Evolutionary conservation across 64 coral and sea anemone genomes (phyloP).

Genomic region (Actinia tenebrosa): DNA sequence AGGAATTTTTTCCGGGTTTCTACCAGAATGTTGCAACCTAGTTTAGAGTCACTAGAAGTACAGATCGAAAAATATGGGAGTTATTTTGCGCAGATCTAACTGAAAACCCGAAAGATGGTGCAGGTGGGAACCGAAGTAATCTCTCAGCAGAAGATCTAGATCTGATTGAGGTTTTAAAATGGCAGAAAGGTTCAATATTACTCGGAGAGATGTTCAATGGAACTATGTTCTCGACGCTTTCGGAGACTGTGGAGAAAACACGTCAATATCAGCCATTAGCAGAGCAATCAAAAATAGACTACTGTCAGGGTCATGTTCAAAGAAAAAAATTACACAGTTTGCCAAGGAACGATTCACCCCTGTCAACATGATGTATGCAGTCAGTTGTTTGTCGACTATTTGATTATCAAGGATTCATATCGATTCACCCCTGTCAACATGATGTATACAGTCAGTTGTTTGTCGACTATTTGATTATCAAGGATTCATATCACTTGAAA

Average conservation of each 20-base stretch:
- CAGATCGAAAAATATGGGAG: too few species aligned
- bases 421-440: conserved; percentile 36
- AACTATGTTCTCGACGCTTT: not conserved
- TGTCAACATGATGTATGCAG: conserved; percentile 30
- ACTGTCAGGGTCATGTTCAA: not conserved
- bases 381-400: too few species aligned
- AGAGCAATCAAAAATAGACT: not conserved
- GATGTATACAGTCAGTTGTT: conserved; percentile 29
- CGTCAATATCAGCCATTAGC: not conserved
- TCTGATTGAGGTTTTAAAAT: conserved; percentile 44
- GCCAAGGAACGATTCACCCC: conserved; percentile 34
- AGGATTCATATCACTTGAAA: conserved; percentile 16
- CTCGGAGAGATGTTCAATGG: not conserved
- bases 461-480: conserved; percentile 8
- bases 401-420: too few species aligned
- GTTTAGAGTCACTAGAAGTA: too few species aligned
- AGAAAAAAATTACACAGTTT: not conserved
- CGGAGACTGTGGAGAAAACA: not conserved
- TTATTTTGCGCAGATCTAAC: too few species aligned
- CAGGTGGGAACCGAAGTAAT: conserved; percentile 46
- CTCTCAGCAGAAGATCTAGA: conserved; percentile 47
- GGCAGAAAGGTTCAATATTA: conserved; percentile 40
- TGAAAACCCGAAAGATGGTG: too few species aligned
- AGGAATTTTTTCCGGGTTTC: too few species aligned
- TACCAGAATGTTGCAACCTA: too few species aligned